Percentiles rank a stretch among this genome's conserved stretches.
Evolutionary conservation across 1,140 invertebrate genomes (phyloP).

Genomic region (Apis mellifera): Amel_HAv3.1 CM009935.2:8740001-8740500

Average conservation of each 20-base stretch:
- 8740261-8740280: background rate
- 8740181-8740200: slow-evolving; percentile 18
- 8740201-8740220: slow-evolving; percentile 10
- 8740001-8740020: slow-evolving; percentile 1
- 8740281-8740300: background rate
- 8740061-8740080: slow-evolving; percentile 11
- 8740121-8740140: background rate
- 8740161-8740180: background rate
- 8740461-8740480: slow-evolving; percentile 25
- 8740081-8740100: background rate
- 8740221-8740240: slow-evolving; percentile 29
- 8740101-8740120: too few species aligned
- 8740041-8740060: slow-evolving; percentile 30
- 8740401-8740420: too few species aligned
- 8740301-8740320: background rate
- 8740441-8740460: background rate
- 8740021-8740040: slow-evolving; percentile 15
- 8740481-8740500: background rate
- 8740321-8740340: background rate
- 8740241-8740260: slow-evolving; percentile 35
- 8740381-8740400: background rate
- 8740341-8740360: slow-evolving; percentile 3
- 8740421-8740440: background rate
- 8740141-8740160: background rate
- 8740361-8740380: too few species aligned